Evolutionary conservation across 2,113 vertebrate genomes (phyloP), one percentile per base, ranked within the genome.

Genomic region (Saguinus imperator): DNA sequence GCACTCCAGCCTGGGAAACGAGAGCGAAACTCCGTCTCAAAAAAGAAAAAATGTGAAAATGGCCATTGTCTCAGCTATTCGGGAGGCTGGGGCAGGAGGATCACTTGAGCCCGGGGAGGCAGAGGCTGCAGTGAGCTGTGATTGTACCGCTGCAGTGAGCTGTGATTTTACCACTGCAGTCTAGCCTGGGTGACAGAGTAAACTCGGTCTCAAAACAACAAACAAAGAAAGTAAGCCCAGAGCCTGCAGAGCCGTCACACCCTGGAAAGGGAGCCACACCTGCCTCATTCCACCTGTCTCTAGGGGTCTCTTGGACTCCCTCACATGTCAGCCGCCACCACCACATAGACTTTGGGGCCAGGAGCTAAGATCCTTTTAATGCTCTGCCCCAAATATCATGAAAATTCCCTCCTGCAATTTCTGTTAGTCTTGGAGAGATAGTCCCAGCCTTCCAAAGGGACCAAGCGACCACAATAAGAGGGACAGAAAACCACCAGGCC

Each of bases 361-460:
- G 52, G 66, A 58, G 66, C 66, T 14, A 8, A 70, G 90, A n/a
- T 37, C 48, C 4, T 1, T 11, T 70, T 80, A 92, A 94, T 68
- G 61, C 90, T 97, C 82, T 70, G 85, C 92, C 40, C 91, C 58
- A 72, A 23, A 89, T 61, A 58, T 91, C 91, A 52, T 52, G 81
- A 61, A 92, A 89, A 95, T 29, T 13, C 87, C 94, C 29, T 58
- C 35, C 52, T 64, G 61, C 29, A 32, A 64, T 64, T 64, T 29
- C 58, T 25, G 21, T 18, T 0, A 13, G 29, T 20, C 66, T 45
- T 9, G 25, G 43, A 14, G 40, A 18, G 4, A 52, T 4, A 43
- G 57, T 25, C 32, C 48, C 21, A 1, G 55, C 18, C 70, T 20
- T 9, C 37, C 66, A 35, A 32, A 32, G 21, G 21, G 52, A 52